Conservation (phyloP, 2,888 invertebrate genomes). For the Mesorhabditis sp. region DNA sequence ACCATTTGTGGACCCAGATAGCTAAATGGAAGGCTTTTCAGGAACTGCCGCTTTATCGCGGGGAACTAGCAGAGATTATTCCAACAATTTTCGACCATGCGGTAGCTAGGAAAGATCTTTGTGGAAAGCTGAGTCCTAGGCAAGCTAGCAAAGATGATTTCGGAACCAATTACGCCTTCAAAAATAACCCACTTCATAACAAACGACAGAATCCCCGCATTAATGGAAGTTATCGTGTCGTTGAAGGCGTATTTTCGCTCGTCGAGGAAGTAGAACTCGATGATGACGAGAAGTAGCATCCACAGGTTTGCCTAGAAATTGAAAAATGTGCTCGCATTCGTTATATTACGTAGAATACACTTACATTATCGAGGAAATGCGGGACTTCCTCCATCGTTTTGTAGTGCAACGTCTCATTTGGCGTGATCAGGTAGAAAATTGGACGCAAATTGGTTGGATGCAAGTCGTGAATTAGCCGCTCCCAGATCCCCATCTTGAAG, state of each 20-base stretch:
- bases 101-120: too few relatives aligned
- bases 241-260: slow-evolving; percentile 24
- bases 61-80: too few relatives aligned
- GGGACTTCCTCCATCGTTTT: slow-evolving; percentile 22
- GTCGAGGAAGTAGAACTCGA: slow-evolving; percentile 25
- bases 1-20: too few relatives aligned
- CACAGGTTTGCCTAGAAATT: slow-evolving; percentile 22
- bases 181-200: slow-evolving; percentile 44
- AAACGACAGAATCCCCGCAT: slow-evolving; percentile 57
- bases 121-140: too few relatives aligned
- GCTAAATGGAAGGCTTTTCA: too few relatives aligned
- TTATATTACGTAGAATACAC: slow-evolving; percentile 34
- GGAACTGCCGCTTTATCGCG: too few relatives aligned
- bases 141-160: background rate
- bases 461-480: slow-evolving; percentile 10
- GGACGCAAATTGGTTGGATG: slow-evolving; percentile 23
- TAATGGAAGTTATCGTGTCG: slow-evolving; percentile 39
- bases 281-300: slow-evolving; percentile 25
- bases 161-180: background rate
- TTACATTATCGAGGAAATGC: slow-evolving; percentile 24
- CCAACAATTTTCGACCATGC: background rate
- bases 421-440: slow-evolving; percentile 46
- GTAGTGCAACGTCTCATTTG: slow-evolving; percentile 31
- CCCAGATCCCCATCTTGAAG: background rate
- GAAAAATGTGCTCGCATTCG: background rate